phyloP scores from a whole-genome alignment of 1,140 invertebrate genomes.

The Hetaerina americana region DNA sequence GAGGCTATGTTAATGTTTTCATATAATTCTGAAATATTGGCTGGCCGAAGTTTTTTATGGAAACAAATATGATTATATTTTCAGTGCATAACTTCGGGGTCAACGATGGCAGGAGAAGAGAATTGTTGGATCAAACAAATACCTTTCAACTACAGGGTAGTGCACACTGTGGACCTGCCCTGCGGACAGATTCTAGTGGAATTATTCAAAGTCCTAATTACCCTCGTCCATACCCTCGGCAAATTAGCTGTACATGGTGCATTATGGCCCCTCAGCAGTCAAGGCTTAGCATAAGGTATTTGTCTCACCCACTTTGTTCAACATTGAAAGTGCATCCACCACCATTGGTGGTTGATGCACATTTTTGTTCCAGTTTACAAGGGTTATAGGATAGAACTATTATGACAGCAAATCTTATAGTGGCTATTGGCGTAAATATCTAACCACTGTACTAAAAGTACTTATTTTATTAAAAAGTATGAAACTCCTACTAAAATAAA shows the following conservation, averaged over 20 bases:
- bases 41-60: too few species aligned
- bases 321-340: neutral
- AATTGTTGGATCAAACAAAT: neutral
- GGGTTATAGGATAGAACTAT: too few species aligned
- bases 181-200: slow-evolving; percentile 1
- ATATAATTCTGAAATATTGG: too few species aligned
- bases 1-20: too few species aligned
- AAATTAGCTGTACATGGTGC: slow-evolving; percentile 14
- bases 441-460: too few species aligned
- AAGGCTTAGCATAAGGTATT: slow-evolving; percentile 5
- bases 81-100: neutral
- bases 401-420: too few species aligned
- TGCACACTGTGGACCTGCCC: neutral
- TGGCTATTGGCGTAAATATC: too few species aligned
- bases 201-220: slow-evolving; percentile 15
- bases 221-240: slow-evolving; percentile 9
- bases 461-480: too few species aligned
- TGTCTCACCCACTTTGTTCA: neutral
- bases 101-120: neutral
- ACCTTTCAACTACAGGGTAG: neutral
- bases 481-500: too few species aligned
- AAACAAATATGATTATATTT: too few species aligned
- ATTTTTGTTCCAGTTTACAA: too few species aligned
- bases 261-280: slow-evolving; percentile 10
- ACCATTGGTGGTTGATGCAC: too few species aligned